Evolutionary conservation across 2,888 invertebrate genomes (phyloP).

Genomic region (Drosophila leonis): DNA sequence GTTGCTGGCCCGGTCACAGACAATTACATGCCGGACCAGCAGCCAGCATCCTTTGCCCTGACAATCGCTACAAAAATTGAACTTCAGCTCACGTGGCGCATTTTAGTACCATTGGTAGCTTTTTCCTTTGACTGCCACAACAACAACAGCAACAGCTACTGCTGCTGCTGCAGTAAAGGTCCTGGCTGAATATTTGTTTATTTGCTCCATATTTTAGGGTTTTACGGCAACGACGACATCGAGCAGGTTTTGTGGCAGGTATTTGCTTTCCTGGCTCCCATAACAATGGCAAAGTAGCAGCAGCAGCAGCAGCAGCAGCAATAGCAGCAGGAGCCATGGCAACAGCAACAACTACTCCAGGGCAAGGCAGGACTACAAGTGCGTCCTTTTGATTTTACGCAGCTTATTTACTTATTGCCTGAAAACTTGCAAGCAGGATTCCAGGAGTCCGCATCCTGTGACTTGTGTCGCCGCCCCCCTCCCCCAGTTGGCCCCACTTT

Average conservation of each 20-base stretch:
- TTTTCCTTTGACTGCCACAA: constrained; percentile 37
- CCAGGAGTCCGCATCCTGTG: constrained; percentile 9
- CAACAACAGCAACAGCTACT: constrained; percentile 16
- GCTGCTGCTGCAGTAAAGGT: constrained; percentile 46
- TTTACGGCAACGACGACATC: constrained; percentile 79
- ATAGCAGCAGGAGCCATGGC: constrained; percentile 26
- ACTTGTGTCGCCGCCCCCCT: not conserved
- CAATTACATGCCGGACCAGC: constrained; percentile 69
- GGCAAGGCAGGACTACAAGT: constrained; percentile 36
- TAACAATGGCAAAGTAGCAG: constrained; percentile 49
- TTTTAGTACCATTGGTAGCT: constrained; percentile 67
- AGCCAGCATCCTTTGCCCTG: constrained; percentile 3
- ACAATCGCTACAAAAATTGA: constrained; percentile 59
- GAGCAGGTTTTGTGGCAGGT: constrained; percentile 80
- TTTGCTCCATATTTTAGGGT: constrained; percentile 82
- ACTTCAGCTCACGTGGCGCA: constrained; percentile 78
- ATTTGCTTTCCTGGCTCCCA: constrained; percentile 57
- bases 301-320: constrained; percentile 7
- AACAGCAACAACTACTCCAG: constrained; percentile 37
- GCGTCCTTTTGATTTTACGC: constrained; percentile 74
- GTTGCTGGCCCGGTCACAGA: constrained; percentile 65
- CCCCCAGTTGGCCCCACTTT: not conserved
- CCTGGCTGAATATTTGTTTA: constrained; percentile 74
- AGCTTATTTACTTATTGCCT: constrained; percentile 78
- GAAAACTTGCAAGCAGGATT: constrained; percentile 58